Evolutionary conservation across 1,140 invertebrate species (phyloP), one percentile per base, ranked within the genome.

Genomic region (Varroa destructor): DNA sequence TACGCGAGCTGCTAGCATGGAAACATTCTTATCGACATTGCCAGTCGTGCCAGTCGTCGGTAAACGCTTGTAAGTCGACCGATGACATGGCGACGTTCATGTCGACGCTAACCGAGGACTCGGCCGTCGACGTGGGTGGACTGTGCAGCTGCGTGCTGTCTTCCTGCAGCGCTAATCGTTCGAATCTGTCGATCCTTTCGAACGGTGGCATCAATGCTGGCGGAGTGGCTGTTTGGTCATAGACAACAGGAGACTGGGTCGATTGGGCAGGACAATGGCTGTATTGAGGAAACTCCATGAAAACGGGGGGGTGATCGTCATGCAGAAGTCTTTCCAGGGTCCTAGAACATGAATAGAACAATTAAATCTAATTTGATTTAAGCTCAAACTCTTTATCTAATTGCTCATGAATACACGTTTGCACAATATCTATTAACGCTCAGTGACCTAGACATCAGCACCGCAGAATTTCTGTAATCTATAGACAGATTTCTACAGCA

Each of bases 11-110:
- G 25, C 25, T 25, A 25, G 25, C 25, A 25, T 25, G 25, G 25
- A 25, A 25, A 4, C 46, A 3, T 14, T 37, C 4, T 67, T 46
- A 67, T 67, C 61, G 14, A 40, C 37, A 67, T 12, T 67, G 61
- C 61, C 61, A 67, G 8, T 67, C 61, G 14, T 67, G 61, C 61
- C 61, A 67, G 40, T 67, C 12, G 40, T 67, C 61, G 10, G 61
- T 37, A 67, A 67, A 67, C 37, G 46, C 46, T 40, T 67, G 61
- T 14, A 67, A 46, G 40, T 67, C 61, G 14, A 67, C 61, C 14
- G 61, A 67, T 5, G 40, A 67, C 12, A 46, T 43, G 12, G 61
- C 40, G 46, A 37, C 1, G 14, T 12, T 25, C 12, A 40, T 67
- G 2, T 67, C 61, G n/a, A 46, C 40, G 46, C 40, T 67, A 1